Evolutionary conservation across 2,888 invertebrate genomes (phyloP), one percentile per base, ranked within the genome.

Genomic region (Mystacides longicornis): DNA sequence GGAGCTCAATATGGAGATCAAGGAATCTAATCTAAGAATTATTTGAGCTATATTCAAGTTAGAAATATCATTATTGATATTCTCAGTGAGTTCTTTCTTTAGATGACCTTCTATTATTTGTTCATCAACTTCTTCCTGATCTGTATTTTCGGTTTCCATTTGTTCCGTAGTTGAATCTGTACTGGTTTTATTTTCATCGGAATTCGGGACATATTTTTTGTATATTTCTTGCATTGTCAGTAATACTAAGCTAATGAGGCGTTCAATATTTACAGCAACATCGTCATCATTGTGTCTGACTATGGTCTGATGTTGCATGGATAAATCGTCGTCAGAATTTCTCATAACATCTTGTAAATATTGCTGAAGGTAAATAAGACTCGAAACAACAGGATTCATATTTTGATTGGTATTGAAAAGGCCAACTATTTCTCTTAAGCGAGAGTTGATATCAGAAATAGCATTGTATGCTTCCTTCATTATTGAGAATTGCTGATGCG

Each of bases 51-150:
- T 65, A 62, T 82, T 80, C 19, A 92, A 68, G 53, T 74, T 66
- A 47, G 75, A 72, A 21, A 86, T 70, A 68, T 90, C 88, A 18
- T 67, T 68, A 0, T 74, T 69, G 7, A 93, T 67, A 63, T 81
- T 81, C 2, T 82, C 80, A 23, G 85, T 72, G 45, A 92, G 71
- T 63, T 79, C 77, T 54, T 79, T 77, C 63, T 83, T 87, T 48
- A 92, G 74, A 70, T 86, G 85, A 64, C 81, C 79, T 19, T 83
- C 81, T 67, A 79, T 73, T 11, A 81, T 65, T 42, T 77, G 71
- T 49, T 80, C 78, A 42, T 78, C 78, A 1, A 78, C 70, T 57
- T 73, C 72, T 46, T 74, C 72, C 20, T 69, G 69, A 23, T 71
- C 67, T 23, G 65, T 63, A 51, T 63, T 57, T 19, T 11, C 16